Base-by-base conservation (phyloP, 2,113 vertebrate genomes). In the Heterocephalus glaber region DNA sequence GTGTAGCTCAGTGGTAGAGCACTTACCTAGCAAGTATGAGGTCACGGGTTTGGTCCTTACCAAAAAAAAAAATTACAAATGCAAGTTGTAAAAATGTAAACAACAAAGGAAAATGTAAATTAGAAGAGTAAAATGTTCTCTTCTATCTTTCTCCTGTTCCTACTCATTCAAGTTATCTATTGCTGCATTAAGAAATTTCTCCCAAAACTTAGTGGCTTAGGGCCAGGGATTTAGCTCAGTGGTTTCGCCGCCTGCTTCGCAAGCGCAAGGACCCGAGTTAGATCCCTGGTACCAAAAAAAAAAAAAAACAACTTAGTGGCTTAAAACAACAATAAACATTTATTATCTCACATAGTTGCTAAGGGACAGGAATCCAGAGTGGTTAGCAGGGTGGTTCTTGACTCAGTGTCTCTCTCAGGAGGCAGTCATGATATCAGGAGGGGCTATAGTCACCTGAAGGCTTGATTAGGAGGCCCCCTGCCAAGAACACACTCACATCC, bases 31-130 rank as follows among this genome's bases (percentile, higher is more conserved):
- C 41, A 33, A 58, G 22, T 6, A 6, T 30, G 47, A 80, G 33
- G 24, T 30, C 49, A 35, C 60, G 30, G 11, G 10, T 60, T 87
- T 70, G 41, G 38, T 94, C 35, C 54, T 35, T 35, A 79, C 19
- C 47, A 54, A 17, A 17, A 20, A 52, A 52, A 79, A 20, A 54
- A 10, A 79, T 30, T 9, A 44, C 47, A 83, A 41, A 68, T 41
- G 49, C 14, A 86, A 52, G 74, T 90, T 61, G 60, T 83, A 83
- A 91, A 92, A 95, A 85, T 60, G 13, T 20, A 89, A 92, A 82
- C 44, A 93, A 85, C 60, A 26, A 82, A 94, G 35, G n/a, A 86
- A 81, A 86, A 86, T 77, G 81, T 79, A 80, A 41, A 41, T 33
- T 24, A 26, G 47, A 63, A 58, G 61, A 54, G 12, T 66, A 70